Evolutionary conservation across 2,797 vertebrate genomes (phyloP).

Genomic region (Pangasius mekongensis): DNA sequence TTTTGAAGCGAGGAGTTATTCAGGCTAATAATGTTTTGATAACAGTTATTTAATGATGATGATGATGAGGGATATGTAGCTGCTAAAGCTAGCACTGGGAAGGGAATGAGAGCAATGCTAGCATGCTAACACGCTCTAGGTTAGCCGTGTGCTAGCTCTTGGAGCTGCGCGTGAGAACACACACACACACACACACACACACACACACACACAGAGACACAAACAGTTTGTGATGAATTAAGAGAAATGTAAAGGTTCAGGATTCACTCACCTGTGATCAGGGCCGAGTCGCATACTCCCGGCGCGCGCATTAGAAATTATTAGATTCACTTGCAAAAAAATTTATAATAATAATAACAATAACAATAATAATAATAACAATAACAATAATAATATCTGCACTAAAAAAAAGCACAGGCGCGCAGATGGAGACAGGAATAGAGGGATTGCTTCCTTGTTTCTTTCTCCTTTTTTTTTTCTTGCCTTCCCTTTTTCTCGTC

Average conservation of each 20-base stretch:
- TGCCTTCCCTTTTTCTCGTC: constrained; percentile 46
- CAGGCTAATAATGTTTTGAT: neutral
- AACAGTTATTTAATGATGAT: neutral
- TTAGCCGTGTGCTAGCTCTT: neutral
- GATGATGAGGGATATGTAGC: neutral
- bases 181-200: neutral
- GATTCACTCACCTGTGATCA: constrained; percentile 70
- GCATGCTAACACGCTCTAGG: neutral
- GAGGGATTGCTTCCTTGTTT: constrained; percentile 59
- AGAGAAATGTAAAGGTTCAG: too few species aligned
- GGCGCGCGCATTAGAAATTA: constrained; percentile 76
- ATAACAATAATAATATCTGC: constrained; percentile 58
- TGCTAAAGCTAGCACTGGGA: neutral
- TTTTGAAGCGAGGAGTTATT: fast-evolving
- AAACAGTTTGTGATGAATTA: neutral
- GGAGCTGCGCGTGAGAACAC: neutral
- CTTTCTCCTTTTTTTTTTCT: constrained; percentile 56
- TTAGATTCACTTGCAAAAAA: constrained; percentile 56
- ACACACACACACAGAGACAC: neutral
- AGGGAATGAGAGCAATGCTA: neutral
- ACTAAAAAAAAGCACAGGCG: constrained; percentile 28
- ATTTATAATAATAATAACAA: neutral
- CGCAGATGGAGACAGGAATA: constrained; percentile 2
- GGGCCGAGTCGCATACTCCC: constrained; percentile 76
- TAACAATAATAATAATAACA: neutral